These are phyloP conservation scores for Alviniconcha strummeri DNA, from an alignment of 2,888 invertebrate genomes.

Conservation along the genomic window DNA sequence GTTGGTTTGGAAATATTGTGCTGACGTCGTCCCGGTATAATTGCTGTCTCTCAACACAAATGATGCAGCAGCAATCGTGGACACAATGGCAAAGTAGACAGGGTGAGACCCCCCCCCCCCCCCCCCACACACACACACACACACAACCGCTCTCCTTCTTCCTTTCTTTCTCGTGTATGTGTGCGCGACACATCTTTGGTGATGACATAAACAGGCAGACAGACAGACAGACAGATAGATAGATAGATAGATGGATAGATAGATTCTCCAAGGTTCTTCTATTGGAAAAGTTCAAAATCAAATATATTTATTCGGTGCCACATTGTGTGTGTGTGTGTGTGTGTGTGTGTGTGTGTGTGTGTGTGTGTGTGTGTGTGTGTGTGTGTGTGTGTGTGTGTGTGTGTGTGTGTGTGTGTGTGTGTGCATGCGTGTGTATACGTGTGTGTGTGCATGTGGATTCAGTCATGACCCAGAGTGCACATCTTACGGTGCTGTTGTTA, in stretches of 20 bases:
- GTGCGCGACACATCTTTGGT: not conserved
- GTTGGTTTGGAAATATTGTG: too few relatives aligned
- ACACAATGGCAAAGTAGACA: too few relatives aligned
- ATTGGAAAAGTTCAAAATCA: too few relatives aligned
- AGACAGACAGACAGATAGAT: not conserved
- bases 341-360: not conserved
- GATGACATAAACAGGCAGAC: not conserved
- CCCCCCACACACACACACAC: too few relatives aligned
- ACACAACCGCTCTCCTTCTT: not conserved
- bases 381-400: not conserved
- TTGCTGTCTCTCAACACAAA: too few relatives aligned
- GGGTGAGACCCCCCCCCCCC: too few relatives aligned
- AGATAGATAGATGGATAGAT: not conserved
- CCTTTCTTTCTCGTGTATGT: not conserved
- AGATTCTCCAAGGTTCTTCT: too few relatives aligned
- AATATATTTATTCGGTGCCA: not conserved
- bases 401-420: not conserved
- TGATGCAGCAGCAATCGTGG: too few relatives aligned
- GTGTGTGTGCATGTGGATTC: not conserved
- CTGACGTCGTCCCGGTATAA: too few relatives aligned
- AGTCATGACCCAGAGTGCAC: too few relatives aligned
- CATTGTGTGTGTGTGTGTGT: constrained; percentile 2
- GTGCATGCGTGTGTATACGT: not conserved
- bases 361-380: not conserved
- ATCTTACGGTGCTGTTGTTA: too few relatives aligned